Evolutionary conservation across 2,797 vertebrate species (phyloP).

Genomic region (Pogonophryne albipinna): DNA sequence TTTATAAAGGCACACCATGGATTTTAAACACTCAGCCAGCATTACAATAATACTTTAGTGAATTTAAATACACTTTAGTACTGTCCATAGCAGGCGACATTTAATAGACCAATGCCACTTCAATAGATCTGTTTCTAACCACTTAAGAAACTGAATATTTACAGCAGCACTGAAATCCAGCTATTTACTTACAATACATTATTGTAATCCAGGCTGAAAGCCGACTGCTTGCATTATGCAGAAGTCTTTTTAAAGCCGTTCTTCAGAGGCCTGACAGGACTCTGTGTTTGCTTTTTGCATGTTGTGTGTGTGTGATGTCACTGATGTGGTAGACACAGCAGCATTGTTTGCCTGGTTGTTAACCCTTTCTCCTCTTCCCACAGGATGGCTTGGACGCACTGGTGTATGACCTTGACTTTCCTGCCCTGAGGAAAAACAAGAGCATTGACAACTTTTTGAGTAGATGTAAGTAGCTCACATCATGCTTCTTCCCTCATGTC

Average conservation of each 20-base stretch:
- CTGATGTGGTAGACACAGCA: background rate
- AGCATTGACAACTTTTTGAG: constrained; percentile 99
- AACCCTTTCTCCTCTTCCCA: constrained; percentile 50
- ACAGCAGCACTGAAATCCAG: constrained; percentile 24
- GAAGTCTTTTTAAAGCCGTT: background rate
- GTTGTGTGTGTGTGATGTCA: constrained; percentile 13
- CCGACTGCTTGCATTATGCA: background rate
- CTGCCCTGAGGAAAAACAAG: constrained; percentile 99
- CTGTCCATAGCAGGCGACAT: background rate
- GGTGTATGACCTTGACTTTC: constrained; percentile 99
- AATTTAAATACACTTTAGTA: background rate
- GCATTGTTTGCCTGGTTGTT: constrained; percentile 31
- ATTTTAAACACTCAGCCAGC: background rate
- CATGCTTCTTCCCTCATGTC: background rate
- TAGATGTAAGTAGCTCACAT: constrained; percentile 93
- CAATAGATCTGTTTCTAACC: constrained; percentile 21
- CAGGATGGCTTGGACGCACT: constrained; percentile 98
- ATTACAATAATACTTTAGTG: background rate
- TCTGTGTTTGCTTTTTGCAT: constrained; percentile 11
- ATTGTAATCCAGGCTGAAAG: constrained; percentile 30
- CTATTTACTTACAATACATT: constrained; percentile 24
- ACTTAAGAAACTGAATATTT: constrained; percentile 18
- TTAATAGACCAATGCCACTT: background rate
- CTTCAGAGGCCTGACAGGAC: background rate
- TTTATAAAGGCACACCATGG: background rate